Evolutionary conservation across 2,888 invertebrate genomes (phyloP).

Genomic region (Opisthograptis luteolata): DNA sequence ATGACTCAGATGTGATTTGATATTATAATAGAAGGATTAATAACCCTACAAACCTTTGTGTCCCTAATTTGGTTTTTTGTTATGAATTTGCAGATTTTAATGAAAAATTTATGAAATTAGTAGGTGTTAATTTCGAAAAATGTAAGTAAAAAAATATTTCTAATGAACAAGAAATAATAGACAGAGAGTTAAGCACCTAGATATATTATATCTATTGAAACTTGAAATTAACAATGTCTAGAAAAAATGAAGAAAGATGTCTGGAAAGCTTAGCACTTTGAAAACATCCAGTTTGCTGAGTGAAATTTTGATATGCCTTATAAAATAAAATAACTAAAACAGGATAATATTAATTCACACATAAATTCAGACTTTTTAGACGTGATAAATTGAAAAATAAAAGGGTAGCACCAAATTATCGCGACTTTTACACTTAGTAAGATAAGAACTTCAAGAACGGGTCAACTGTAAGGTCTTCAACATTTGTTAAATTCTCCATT

Average conservation of each 20-base stretch:
- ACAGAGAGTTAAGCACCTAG: no score
- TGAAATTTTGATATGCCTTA: no score
- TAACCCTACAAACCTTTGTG: conserved; percentile 1
- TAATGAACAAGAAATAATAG: no score
- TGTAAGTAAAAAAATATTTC: no score
- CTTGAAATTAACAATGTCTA: no score
- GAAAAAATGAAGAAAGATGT: no score
- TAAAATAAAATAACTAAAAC: no score
- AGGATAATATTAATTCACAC: not conserved
- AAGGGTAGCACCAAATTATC: conserved; percentile 40
- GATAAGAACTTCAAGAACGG: conserved; percentile 48
- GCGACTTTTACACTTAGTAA: conserved; percentile 46
- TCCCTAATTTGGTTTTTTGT: not conserved
- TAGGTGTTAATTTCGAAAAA: no score
- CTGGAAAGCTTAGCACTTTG: conserved; percentile 57
- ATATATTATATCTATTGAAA: no score
- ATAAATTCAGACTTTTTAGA: no score
- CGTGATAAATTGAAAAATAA: not conserved
- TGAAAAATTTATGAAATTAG: no score
- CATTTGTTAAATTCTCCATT: conserved; percentile 46
- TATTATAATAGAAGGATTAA: conserved; percentile 3
- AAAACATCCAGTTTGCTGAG: conserved; percentile 41
- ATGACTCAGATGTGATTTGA: not conserved
- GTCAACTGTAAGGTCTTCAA: conserved; percentile 40
- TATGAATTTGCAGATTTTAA: no score